Evolutionary conservation across 2,888 invertebrate genomes (phyloP).

Genomic region (Chalcosyrphus nemorum): DNA sequence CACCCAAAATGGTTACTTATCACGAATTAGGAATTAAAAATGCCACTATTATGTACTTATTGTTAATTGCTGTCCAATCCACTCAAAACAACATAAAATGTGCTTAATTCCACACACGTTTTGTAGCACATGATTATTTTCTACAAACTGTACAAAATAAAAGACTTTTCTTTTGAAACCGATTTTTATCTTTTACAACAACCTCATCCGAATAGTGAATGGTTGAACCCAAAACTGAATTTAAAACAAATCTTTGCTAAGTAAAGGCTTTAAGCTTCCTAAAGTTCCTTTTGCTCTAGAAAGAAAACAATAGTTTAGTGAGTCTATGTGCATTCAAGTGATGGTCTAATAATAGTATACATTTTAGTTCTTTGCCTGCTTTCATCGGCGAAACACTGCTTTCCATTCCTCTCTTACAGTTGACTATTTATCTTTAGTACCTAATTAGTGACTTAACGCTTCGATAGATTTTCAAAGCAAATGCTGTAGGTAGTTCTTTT

Average conservation of each 20-base stretch:
- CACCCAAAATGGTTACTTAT: too few relatives aligned
- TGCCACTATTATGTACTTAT: too few relatives aligned
- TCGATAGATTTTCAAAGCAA: background rate
- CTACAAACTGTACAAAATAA: too few relatives aligned
- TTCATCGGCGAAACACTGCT: background rate
- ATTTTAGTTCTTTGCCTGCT: slow-evolving; percentile 12
- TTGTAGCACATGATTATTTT: too few relatives aligned
- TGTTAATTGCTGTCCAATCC: too few relatives aligned
- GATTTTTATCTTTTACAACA: background rate
- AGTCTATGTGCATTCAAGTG: background rate
- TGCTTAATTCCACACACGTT: too few relatives aligned
- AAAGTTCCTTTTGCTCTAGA: background rate
- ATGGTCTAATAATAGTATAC: background rate
- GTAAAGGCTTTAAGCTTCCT: slow-evolving; percentile 23
- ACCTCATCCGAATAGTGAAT: too few relatives aligned
- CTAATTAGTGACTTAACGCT: background rate
- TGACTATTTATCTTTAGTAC: background rate
- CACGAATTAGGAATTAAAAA: too few relatives aligned
- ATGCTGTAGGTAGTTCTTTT: background rate
- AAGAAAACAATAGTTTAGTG: background rate
- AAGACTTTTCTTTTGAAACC: too few relatives aligned
- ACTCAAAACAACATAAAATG: too few relatives aligned
- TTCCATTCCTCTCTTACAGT: too few relatives aligned
- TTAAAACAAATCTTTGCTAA: background rate
- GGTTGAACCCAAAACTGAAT: too few relatives aligned